A percentile compares a stretch with the other conserved stretches of the same genome.
Evolutionary conservation across 2,888 invertebrate genomes (phyloP).

Genomic region (Hetaerina titia): DNA sequence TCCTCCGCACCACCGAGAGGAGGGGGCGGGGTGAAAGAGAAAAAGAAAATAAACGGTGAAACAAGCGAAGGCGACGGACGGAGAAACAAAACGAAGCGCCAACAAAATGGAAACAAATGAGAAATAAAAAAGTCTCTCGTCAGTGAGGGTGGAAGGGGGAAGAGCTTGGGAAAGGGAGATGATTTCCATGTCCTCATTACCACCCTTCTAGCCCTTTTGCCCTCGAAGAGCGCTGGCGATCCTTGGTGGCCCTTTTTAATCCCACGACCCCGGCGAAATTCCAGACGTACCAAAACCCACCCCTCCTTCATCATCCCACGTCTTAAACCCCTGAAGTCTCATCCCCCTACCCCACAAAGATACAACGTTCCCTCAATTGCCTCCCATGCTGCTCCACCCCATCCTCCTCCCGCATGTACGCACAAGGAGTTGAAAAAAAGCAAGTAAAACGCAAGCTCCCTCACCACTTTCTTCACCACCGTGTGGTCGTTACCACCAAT

Average conservation of each 20-base stretch:
- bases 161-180: not conserved
- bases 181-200: not conserved
- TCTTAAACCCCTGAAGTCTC: not conserved
- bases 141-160: not conserved
- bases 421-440: not conserved
- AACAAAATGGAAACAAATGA: not conserved
- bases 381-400: not conserved
- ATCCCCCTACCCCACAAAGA: not conserved
- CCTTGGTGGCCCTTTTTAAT: not conserved
- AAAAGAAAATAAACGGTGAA: not conserved
- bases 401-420: not conserved
- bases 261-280: conserved; percentile 16
- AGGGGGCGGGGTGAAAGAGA: not conserved
- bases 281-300: not conserved
- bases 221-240: not conserved
- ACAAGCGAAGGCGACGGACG: not conserved
- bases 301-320: not conserved
- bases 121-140: not conserved
- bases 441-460: not conserved
- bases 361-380: not conserved
- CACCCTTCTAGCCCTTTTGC: not conserved
- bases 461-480: not conserved
- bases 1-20: not conserved
- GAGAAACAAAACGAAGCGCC: not conserved
- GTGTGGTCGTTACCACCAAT: not conserved